These are phyloP conservation scores for Typhlichthys eigenmanni DNA, from an alignment of 2,797 vertebrate species.

Conservation along the genomic window DNA sequence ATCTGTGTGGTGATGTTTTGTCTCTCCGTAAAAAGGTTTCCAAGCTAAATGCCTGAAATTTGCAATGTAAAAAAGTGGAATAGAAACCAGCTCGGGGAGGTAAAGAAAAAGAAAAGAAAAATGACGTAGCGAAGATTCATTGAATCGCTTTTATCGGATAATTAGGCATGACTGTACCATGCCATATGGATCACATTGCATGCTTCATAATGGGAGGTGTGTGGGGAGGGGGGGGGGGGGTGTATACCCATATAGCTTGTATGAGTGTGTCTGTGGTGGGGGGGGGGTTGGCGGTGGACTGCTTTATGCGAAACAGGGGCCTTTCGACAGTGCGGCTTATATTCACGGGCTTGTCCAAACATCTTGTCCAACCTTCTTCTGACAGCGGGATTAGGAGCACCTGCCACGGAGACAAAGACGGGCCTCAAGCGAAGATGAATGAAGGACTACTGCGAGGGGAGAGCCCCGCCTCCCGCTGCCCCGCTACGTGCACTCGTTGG, in stretches of 20 bases:
- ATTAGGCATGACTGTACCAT: conserved; percentile 46
- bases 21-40: no score
- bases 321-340: conserved; percentile 23
- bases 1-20: no score
- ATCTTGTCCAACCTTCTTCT: conserved; percentile 61
- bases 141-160: conserved; percentile 27
- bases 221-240: not conserved
- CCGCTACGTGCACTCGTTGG: not conserved
- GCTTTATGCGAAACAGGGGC: conserved; percentile 34
- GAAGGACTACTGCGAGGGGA: conserved; percentile 40
- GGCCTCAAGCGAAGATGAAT: conserved; percentile 57
- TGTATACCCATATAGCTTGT: not conserved
- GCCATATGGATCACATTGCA: conserved; percentile 47
- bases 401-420: conserved; percentile 65
- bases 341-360: conserved; percentile 63
- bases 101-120: no score
- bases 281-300: not conserved
- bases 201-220: conserved; percentile 26
- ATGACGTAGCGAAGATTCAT: conserved; percentile 11
- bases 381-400: conserved; percentile 73
- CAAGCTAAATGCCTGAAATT: no score
- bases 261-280: not conserved
- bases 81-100: no score
- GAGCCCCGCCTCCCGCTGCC: conserved; percentile 20
- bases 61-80: no score